Percentiles rank a stretch among this genome's conserved stretches.
Evolutionary conservation across 2,888 invertebrate species (phyloP).

Genomic region (Platycnemis pennipes): DNA sequence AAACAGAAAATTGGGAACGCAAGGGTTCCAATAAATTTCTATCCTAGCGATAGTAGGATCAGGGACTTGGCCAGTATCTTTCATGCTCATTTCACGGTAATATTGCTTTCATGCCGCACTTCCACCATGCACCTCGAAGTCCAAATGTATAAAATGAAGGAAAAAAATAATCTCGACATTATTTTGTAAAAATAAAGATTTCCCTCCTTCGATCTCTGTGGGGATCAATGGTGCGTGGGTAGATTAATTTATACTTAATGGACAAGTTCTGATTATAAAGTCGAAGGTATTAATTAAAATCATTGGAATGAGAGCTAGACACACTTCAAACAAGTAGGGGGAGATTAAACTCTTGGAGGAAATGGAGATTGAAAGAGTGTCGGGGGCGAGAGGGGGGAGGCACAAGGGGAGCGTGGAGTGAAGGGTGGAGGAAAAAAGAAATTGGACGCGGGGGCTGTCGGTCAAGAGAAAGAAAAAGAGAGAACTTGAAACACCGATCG

Average conservation of each 20-base stretch:
- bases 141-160: too few relatives aligned
- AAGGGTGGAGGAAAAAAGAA: not conserved
- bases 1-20: too few relatives aligned
- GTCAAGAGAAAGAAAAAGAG: not conserved
- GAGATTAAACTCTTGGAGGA: not conserved
- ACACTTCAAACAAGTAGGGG: not conserved
- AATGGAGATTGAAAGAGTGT: not conserved
- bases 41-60: too few relatives aligned
- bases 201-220: not conserved
- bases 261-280: not conserved
- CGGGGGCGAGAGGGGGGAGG: not conserved
- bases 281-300: not conserved
- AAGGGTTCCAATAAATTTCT: too few relatives aligned
- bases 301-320: not conserved
- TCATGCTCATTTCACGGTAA: too few relatives aligned
- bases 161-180: too few relatives aligned
- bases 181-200: too few relatives aligned
- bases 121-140: too few relatives aligned
- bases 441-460: not conserved
- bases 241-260: not conserved
- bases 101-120: too few relatives aligned
- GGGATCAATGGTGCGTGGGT: not conserved
- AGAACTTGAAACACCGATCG: not conserved
- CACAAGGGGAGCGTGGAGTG: not conserved
- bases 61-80: too few relatives aligned